phyloP scores from a whole-genome alignment of 1,140 invertebrate species.

The Aphaenogaster rudis region DNA sequence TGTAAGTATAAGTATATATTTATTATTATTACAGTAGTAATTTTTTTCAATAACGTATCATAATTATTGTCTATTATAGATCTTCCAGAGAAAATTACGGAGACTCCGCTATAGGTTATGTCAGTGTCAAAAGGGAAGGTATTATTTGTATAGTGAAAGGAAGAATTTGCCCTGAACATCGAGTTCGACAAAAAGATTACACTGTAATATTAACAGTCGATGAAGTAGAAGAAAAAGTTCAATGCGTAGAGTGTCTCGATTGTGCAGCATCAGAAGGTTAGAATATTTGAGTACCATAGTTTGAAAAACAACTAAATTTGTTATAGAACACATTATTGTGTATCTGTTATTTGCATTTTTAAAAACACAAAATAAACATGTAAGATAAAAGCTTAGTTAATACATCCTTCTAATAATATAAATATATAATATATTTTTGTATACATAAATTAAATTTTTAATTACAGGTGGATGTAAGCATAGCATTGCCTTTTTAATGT shows the following conservation, averaged over 20 bases:
- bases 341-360: no score
- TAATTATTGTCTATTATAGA: background rate
- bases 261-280: background rate
- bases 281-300: background rate
- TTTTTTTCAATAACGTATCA: background rate
- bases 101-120: background rate
- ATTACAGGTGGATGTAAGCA: background rate
- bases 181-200: background rate
- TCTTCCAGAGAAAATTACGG: background rate
- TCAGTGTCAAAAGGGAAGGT: background rate
- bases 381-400: no score
- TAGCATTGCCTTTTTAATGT: background rate
- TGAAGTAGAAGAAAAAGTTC: background rate
- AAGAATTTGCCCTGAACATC: background rate
- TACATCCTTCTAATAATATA: no score
- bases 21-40: background rate
- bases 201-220: background rate
- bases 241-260: background rate
- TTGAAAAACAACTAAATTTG: background rate
- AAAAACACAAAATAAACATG: no score
- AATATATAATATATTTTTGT: no score
- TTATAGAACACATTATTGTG: no score
- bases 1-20: background rate
- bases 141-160: background rate
- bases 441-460: background rate